Base-by-base conservation (phyloP, 2,797 vertebrate species). In the Potorous gilbertii region DNA sequence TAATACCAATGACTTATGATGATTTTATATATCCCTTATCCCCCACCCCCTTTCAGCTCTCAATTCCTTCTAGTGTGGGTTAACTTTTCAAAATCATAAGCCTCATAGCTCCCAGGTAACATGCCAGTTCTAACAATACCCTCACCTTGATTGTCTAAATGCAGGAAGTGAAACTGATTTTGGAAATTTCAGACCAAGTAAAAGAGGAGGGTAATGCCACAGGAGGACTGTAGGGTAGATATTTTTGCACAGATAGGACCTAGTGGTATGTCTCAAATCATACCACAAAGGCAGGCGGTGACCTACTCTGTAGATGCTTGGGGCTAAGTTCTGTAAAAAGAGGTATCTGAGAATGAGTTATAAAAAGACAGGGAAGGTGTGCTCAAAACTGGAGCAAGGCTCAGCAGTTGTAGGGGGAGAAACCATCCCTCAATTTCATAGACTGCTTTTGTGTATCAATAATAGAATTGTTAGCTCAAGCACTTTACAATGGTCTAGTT, bases 321-420 rank as follows among this genome's bases (percentile, higher is more conserved):
- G 66, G n/a, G 66, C 66, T 81, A 81, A 81, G 66, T 40, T 81
- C n/a, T 81, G 66, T 40, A 81, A 81, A 81, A 81, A 81, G 66
- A 81, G n/a, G n/a, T 81, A 81, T 24, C 66, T 81, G n/a, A 81
- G 66, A 81, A 81, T 40, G 66, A 81, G 16, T 74, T 74, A 74
- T 74, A 74, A 46, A 81, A 81, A 81, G n/a, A 81, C 40, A 40
- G 18, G 16, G 66, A 46, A 81, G 66, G n/a, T 81, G 8, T 21
- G n/a, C 66, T 74, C n/a, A 74, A 74, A 74, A 74, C n/a, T 74
- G 66, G 66, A 74, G 66, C 66, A 74, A 74, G 66, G 66, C 66
- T 74, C 66, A 74, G 66, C 66, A 74, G 66, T 40, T 74, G 21
- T 21, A 74, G 16, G n/a, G 12, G 4, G 8, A 62, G n/a, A 74